These are phyloP conservation scores for Micrastur ruficollis DNA, from an alignment of 2,797 vertebrate species.

Conservation along the genomic window DNA sequence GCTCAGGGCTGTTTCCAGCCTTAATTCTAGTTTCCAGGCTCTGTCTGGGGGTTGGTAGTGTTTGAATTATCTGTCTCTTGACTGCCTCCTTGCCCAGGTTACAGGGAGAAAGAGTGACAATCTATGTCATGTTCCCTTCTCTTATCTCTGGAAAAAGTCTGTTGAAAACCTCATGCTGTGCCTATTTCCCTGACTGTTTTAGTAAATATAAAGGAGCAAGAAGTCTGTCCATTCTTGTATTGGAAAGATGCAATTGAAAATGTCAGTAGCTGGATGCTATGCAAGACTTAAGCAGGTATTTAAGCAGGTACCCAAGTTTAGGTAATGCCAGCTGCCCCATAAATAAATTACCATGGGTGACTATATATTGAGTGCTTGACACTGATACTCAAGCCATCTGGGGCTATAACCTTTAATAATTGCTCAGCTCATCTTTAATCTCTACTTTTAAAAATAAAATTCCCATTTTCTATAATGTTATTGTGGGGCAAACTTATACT, in stretches of 20 bases:
- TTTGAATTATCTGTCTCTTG: background rate
- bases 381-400: background rate
- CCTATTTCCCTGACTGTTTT: background rate
- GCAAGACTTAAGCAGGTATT: background rate
- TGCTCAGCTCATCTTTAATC: background rate
- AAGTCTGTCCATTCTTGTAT: background rate
- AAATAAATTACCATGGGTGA: background rate
- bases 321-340: background rate
- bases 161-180: background rate
- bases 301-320: background rate
- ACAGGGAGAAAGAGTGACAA: background rate
- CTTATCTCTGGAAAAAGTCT: background rate
- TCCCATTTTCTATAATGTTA: background rate
- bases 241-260: background rate
- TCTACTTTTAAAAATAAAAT: background rate
- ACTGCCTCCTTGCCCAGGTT: background rate
- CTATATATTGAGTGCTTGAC: background rate
- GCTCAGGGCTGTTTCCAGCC: background rate
- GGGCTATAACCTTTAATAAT: background rate
- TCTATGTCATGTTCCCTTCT: background rate
- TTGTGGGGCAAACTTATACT: background rate
- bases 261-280: background rate
- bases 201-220: background rate
- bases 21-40: background rate
- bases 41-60: background rate